Base-by-base conservation (phyloP, 2,888 invertebrate genomes). In the Ypsolopha sequella region DNA sequence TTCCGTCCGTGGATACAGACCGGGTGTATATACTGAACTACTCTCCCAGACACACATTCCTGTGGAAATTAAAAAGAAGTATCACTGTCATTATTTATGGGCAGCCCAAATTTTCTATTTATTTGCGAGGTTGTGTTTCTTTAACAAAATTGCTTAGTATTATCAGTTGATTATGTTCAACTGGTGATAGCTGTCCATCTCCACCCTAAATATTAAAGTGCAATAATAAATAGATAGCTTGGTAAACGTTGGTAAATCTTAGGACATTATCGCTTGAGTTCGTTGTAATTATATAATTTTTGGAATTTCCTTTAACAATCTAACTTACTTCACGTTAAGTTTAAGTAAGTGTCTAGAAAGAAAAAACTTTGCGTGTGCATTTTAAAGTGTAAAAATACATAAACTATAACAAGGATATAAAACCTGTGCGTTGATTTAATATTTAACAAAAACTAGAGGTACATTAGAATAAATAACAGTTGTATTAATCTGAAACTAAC, bases 341-440 rank as follows among this genome's bases (percentile, higher is more conserved):
- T 72, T 67, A 71, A 66, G 67, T 74, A 70, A 66, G 67, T 74
- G 70, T 72, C 65, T 72, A 69, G 44, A 55, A 60, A 57, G 60
- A 60, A 56, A 60, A 56, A 64, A 63, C 56, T 59, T 24, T 24
- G 24, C 60, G 60, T 53, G 54, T 53, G 48, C 51, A 24, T 39
- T 39, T 38, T 55, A 54, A 51, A 54, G 52, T 62, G 58, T 62
- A 63, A 59, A 58, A 56, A 51, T 35, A 48, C 62, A 53, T 52
- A 65, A 69, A 65, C 58, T 61, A 64, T 66, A 73, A 75, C 68
- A 68, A 56, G 65, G 62, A 72, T 64, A 68, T 66, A 61, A 60
- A 66, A 70, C 69, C 64, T 73, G 73, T 73, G 73, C 70, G 67
- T 68, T 65, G 10, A 8, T 45, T 45, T 43, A 2, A 24, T 24